Conservation (phyloP, 92 coral and sea anemone species). For the Anthopleura xanthogrammica region DNA sequence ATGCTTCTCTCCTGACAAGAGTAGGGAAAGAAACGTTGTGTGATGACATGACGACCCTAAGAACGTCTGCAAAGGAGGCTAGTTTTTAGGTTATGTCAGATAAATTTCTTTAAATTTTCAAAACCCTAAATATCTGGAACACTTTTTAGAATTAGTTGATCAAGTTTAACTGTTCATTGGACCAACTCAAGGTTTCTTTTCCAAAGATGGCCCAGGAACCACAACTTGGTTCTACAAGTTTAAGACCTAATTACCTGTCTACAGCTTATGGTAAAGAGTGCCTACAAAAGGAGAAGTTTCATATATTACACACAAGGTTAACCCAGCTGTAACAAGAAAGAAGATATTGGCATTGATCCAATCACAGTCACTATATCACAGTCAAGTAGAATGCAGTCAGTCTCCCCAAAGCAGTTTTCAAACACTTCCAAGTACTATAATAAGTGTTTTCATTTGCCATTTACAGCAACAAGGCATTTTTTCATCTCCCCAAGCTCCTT, state of each 20-base stretch:
- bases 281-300: not conserved
- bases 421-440: not conserved
- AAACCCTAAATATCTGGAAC: no score
- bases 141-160: not conserved
- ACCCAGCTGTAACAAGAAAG: not conserved
- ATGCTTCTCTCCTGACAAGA: no score
- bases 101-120: no score
- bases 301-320: no score
- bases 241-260: not conserved
- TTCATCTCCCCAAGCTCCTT: constrained; percentile 88
- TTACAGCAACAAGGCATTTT: constrained; percentile 60
- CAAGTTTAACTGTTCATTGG: not conserved
- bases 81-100: no score
- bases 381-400: not conserved
- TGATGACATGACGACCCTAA: no score
- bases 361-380: no score
- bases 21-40: no score
- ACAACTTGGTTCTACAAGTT: constrained; percentile 9
- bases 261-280: not conserved
- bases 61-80: no score
- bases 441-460: constrained; percentile 29
- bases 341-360: no score
- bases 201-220: not conserved
- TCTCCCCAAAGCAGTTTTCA: not conserved
- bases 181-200: not conserved